Evolutionary conservation across 2,888 invertebrate genomes (phyloP), one percentile per base, ranked within the genome.

Genomic region (Halictus quadricinctus): DNA sequence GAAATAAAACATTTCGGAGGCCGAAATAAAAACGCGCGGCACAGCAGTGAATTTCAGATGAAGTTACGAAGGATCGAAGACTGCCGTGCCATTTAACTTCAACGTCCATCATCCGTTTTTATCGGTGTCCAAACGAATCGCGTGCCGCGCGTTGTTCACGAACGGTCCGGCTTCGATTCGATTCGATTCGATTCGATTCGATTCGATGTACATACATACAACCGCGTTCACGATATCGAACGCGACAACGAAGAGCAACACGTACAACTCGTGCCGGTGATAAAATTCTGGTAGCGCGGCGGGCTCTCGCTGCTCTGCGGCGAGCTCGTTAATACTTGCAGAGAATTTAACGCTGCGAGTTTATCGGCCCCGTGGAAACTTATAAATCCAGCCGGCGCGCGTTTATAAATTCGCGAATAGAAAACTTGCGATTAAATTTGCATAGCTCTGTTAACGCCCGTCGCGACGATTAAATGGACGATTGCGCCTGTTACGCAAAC

Each of bases 11-110:
- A 70, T 43, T 21, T 41, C 21, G 21, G 3, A 12, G 41, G 21
- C 36, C 41, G 21, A 43, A 6, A 43, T n/a, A 13, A 43, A 70
- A 70, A 0, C 21, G n/a, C 54, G 12, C 58, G n/a, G n/a, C 58
- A 10, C 41, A 13, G 13, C n/a, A n/a, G 70, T 13, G 43, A 41
- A 70, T 43, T 43, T 43, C 21, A 21, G 43, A n/a, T 43, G 70
- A 41, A 70, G 70, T 43, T 70, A 70, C 70, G n/a, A 70, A 43
- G 41, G 43, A 21, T n/a, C n/a, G 70, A 70, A 70, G 70, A 70
- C 21, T 70, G 69, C 21, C 4, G 70, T 70, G 13, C 70, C 41
- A 70, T 70, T 70, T 70, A 70, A 70, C 70, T 70, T 12, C 70
- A 10, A 41, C 43, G 41, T 70, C 43, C 70, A n/a, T 69, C 69